phyloP scores from a whole-genome alignment of 1,140 invertebrate species.

The Metopolophium dirhodum region DNA sequence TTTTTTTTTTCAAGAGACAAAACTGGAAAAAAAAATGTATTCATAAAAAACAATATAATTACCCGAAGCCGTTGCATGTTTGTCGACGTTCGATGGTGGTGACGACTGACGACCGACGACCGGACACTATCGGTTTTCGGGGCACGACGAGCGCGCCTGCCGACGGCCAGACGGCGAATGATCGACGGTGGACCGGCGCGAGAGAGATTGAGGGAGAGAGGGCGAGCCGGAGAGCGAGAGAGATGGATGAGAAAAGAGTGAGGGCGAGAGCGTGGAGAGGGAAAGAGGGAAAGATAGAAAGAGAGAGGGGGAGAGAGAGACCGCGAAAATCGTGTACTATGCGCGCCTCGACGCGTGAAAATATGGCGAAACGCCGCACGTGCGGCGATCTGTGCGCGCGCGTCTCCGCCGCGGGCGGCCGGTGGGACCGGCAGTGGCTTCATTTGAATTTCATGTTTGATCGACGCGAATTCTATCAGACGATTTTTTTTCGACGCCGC shows the following conservation, averaged over 20 bases:
- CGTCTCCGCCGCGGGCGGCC: not conserved
- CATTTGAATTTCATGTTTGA: not conserved
- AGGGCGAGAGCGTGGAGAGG: not conserved
- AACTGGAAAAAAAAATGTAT: not conserved
- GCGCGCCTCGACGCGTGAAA: not conserved
- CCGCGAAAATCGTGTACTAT: not conserved
- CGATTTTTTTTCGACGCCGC: not conserved
- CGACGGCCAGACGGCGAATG: not conserved
- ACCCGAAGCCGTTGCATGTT: not conserved
- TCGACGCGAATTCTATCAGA: not conserved
- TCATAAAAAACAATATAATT: not conserved
- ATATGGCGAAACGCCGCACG: constrained; percentile 2
- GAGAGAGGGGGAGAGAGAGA: not conserved
- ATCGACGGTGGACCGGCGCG: not conserved
- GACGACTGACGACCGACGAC: not conserved
- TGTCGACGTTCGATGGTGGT: not conserved
- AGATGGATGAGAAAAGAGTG: not conserved
- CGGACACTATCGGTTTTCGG: not conserved
- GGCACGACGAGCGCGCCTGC: not conserved
- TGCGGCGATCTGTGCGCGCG: not conserved
- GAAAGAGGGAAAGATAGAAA: not conserved
- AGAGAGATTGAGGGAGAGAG: not conserved
- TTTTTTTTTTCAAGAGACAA: not conserved
- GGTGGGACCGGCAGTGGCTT: not conserved
- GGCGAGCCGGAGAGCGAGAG: not conserved